phyloP scores from a whole-genome alignment of 1,140 invertebrate genomes.

The Rhynchophorus ferrugineus region DNA sequence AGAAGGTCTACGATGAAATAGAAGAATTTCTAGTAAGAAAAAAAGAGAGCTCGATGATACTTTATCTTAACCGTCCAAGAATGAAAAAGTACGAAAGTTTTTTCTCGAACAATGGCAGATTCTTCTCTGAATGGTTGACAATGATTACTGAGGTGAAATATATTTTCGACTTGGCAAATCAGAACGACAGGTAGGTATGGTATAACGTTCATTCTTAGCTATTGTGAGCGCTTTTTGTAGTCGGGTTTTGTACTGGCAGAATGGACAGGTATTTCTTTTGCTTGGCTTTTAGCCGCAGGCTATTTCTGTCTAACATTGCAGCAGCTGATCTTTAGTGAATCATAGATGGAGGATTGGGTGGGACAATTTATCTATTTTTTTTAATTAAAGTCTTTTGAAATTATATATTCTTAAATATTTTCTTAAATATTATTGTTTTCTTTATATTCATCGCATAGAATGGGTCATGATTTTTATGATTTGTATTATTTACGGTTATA shows the following conservation, averaged over 20 bases:
- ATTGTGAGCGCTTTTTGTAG: constrained; percentile 28
- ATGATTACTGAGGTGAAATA: constrained; percentile 36
- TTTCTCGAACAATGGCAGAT: constrained; percentile 17
- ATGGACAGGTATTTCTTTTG: constrained; percentile 36
- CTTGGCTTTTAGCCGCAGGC: constrained; percentile 31
- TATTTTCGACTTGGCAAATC: constrained; percentile 38
- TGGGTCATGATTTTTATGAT: too few species aligned
- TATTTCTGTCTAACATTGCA: constrained; percentile 15
- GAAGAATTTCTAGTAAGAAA: too few species aligned
- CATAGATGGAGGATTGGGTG: constrained; percentile 8
- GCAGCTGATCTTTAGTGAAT: constrained; percentile 16
- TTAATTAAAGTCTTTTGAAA: too few species aligned
- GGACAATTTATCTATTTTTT: not conserved
- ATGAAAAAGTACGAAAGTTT: constrained; percentile 21
- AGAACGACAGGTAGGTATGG: constrained; percentile 34
- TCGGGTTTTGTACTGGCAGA: constrained; percentile 27
- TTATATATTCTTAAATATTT: too few species aligned
- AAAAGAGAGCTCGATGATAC: constrained; percentile 29
- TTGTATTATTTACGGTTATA: too few species aligned
- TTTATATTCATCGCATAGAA: too few species aligned
- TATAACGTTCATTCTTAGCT: constrained; percentile 31
- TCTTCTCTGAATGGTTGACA: constrained; percentile 32
- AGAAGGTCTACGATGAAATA: too few species aligned
- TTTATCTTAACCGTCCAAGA: constrained; percentile 28
- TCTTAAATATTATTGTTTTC: too few species aligned